Evolutionary conservation across 1,140 invertebrate genomes (phyloP), one percentile per base, ranked within the genome.

Genomic region (Drosophila nigromelanica): DNA sequence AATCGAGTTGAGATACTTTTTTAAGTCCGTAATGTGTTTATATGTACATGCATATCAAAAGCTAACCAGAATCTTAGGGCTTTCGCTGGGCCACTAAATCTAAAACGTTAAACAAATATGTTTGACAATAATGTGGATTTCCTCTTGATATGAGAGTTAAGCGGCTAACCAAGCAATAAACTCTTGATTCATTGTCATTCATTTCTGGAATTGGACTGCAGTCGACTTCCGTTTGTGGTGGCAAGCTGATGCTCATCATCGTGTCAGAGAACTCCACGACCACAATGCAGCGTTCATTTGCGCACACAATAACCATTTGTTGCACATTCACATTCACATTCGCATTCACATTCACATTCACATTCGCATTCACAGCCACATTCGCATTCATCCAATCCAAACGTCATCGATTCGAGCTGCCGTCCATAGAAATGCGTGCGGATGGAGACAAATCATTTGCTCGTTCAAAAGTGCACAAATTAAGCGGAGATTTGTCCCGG

Each of bases 161-260:
- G 47, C 12, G 6, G 3, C 48, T 30, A 35, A 35, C 24, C 47
- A 48, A 10, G 33, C 39, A 40, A 40, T n/a, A 40, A 24, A 21
- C 12, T 37, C 52, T 58, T 21, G 24, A 58, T 15, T 60, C 27
- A 72, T 43, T 66, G 52, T 50, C 35, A 72, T 54, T 52, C 35
- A 47, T n/a, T 48, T 63, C 33, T 59, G 33, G 35, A 86, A 78
- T 81, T 87, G 74, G 52, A 55, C 35, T 74, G 78, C 64, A 51
- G 56, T 59, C 64, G 71, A 86, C 83, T 82, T 86, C 82, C 82
- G 82, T 60, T 89, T 87, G 21, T 24, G 21, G 21, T 24, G 51
- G 56, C 67, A 78, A 59, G 64, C 56, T 62, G 5, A 27, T 27
- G 21, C 21, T 24, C 58, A 60, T 64, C 77, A 43, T 50, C 52